phyloP scores from a whole-genome alignment of 2,888 invertebrate species.

The Loripinus fragilis region DNA sequence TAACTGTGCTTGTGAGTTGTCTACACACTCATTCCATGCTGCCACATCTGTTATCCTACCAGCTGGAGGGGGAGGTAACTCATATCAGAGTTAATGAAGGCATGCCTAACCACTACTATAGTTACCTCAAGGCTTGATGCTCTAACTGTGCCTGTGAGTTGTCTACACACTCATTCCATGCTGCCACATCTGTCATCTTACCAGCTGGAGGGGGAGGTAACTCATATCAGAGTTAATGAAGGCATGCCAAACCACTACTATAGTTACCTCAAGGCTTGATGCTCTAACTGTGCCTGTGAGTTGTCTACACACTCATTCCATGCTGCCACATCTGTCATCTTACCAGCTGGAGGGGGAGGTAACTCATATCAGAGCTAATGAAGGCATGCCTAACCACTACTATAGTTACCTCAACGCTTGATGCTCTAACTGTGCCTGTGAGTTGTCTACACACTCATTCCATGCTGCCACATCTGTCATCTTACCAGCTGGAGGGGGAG shows the following conservation, averaged over 20 bases:
- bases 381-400: too few species aligned
- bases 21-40: slow-evolving; percentile 97
- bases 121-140: slow-evolving; percentile 87
- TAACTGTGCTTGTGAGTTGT: slow-evolving; percentile 90
- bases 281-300: slow-evolving; percentile 87
- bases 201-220: slow-evolving; percentile 96
- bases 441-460: slow-evolving; percentile 97
- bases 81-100: slow-evolving; percentile 86
- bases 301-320: slow-evolving; percentile 98
- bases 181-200: slow-evolving; percentile 94
- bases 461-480: slow-evolving; percentile 96
- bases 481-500: slow-evolving; percentile 96
- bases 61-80: slow-evolving; percentile 95
- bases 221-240: slow-evolving; percentile 87
- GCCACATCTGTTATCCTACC: slow-evolving; percentile 95
- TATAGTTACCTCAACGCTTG: slow-evolving; percentile 87
- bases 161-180: slow-evolving; percentile 97
- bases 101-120: too few species aligned
- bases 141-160: slow-evolving; percentile 89
- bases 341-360: slow-evolving; percentile 96
- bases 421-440: slow-evolving; percentile 86
- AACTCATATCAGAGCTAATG: slow-evolving; percentile 89
- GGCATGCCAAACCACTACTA: too few species aligned
- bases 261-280: slow-evolving; percentile 87
- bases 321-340: slow-evolving; percentile 94